Evolutionary conservation across 2,888 invertebrate genomes (phyloP).

Genomic region (Euspilapteryx auroguttella): DNA sequence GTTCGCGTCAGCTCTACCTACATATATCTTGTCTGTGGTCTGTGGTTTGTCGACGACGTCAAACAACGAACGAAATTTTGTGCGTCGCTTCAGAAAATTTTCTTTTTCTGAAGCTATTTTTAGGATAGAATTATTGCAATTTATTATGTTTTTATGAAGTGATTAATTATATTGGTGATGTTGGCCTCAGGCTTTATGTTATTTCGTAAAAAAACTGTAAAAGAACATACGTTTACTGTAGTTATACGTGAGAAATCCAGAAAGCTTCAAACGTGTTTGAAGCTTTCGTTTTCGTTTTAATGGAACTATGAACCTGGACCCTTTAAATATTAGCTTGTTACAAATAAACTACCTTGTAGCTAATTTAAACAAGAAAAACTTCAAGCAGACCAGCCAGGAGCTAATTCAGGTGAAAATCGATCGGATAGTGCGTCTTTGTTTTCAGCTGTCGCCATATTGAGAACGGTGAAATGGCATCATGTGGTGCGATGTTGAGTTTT

Average conservation of each 20-base stretch:
- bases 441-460: conserved; percentile 40
- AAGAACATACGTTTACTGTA: conserved; percentile 40
- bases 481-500: too few relatives aligned
- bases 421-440: conserved; percentile 16
- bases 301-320: conserved; percentile 99
- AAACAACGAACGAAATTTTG: too few relatives aligned
- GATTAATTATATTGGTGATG: conserved; percentile 53
- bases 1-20: too few relatives aligned
- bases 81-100: too few relatives aligned
- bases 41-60: too few relatives aligned
- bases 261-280: conserved; percentile 93
- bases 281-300: conserved; percentile 91
- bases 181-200: conserved; percentile 45
- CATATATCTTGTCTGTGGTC: too few relatives aligned
- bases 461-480: conserved; percentile 15
- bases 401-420: conserved; percentile 85
- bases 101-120: too few relatives aligned
- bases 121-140: too few relatives aligned
- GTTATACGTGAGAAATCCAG: conserved; percentile 76
- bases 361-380: conserved; percentile 95
- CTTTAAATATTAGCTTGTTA: conserved; percentile 97
- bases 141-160: conserved; percentile 35
- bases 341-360: conserved; percentile 97
- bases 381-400: conserved; percentile 86
- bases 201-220: conserved; percentile 45